These are phyloP conservation scores for Lysandra coridon DNA, from an alignment of 2,888 invertebrate species.

Conservation along the genomic window DNA sequence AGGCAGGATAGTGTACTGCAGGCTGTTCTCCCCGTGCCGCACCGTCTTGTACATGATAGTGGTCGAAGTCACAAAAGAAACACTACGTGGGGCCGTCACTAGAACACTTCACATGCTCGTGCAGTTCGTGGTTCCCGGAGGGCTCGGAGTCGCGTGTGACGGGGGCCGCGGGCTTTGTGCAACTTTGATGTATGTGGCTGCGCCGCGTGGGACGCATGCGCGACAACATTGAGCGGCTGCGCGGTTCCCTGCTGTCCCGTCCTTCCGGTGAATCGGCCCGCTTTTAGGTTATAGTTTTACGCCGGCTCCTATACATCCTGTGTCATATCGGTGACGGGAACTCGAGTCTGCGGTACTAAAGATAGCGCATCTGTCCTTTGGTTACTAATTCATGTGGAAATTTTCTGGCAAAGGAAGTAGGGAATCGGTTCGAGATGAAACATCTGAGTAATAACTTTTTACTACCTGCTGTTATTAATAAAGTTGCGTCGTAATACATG, in stretches of 20 bases:
- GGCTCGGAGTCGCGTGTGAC: conserved; percentile 50
- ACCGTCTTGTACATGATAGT: conserved; percentile 86
- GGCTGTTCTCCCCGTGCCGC: conserved; percentile 86
- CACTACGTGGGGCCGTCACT: conserved; percentile 58
- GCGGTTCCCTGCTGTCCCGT: conserved; percentile 56
- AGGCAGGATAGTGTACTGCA: conserved; percentile 87
- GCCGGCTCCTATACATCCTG: conserved; percentile 63
- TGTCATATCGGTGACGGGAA: conserved; percentile 44
- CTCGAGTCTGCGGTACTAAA: conserved; percentile 13
- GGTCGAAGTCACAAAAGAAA: conserved; percentile 60
- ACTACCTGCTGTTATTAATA: neutral
- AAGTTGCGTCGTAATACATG: neutral
- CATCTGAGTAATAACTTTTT: neutral
- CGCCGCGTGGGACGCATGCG: conserved; percentile 61
- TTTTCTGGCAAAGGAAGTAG: neutral
- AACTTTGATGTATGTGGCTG: conserved; percentile 52
- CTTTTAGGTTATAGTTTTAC: conserved; percentile 74
- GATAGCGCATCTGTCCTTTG: neutral
- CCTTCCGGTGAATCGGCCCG: conserved; percentile 52
- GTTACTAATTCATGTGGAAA: neutral
- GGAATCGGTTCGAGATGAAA: neutral
- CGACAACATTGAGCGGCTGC: conserved; percentile 75
- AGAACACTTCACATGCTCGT: conserved; percentile 66
- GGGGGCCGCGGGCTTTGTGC: conserved; percentile 68
- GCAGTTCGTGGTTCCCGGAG: conserved; percentile 9